Percentiles rank a stretch among this genome's conserved stretches.
These are phyloP conservation scores for Hyles euphorbiae DNA, from an alignment of 1,140 invertebrate species.

Conservation along the genomic window DNA sequence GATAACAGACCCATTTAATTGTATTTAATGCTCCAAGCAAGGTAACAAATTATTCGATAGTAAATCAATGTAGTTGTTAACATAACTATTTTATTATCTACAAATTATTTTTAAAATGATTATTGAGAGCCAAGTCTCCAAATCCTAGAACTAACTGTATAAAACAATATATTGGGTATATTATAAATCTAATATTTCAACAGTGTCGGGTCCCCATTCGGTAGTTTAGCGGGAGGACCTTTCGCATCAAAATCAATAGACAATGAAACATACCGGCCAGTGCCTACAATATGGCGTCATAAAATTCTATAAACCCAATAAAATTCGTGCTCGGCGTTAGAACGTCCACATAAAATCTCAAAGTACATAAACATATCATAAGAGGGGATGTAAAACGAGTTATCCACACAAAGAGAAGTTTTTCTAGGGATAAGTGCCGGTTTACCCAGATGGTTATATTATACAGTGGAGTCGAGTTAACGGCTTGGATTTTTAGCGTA, in stretches of 20 bases:
- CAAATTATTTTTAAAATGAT: too few relatives aligned
- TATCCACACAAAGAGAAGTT: slow-evolving; percentile 69
- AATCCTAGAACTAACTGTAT: too few relatives aligned
- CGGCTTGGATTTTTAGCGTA: slow-evolving; percentile 52
- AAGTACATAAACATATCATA: slow-evolving; percentile 76
- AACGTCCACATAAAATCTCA: slow-evolving; percentile 74
- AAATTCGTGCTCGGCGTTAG: slow-evolving; percentile 72
- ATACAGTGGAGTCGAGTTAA: slow-evolving; percentile 67
- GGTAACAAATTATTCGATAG: too few relatives aligned
- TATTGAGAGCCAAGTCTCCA: too few relatives aligned
- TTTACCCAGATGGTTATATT: slow-evolving; percentile 72
- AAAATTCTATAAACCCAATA: slow-evolving; percentile 75
- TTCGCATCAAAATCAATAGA: slow-evolving; percentile 63
- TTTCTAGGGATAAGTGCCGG: slow-evolving; percentile 63
- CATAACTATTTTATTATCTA: neutral
- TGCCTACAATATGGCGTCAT: slow-evolving; percentile 59
- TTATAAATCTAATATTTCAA: neutral
- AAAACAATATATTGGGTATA: too few relatives aligned
- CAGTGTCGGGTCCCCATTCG: slow-evolving; percentile 7
- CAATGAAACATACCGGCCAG: slow-evolving; percentile 68
- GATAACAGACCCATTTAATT: neutral
- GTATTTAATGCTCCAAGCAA: neutral
- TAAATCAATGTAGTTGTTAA: too few relatives aligned
- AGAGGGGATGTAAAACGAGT: slow-evolving; percentile 66
- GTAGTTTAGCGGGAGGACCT: slow-evolving; percentile 27